Conservation (phyloP, 2,888 invertebrate species). For the Drosophila formosana region DNA sequence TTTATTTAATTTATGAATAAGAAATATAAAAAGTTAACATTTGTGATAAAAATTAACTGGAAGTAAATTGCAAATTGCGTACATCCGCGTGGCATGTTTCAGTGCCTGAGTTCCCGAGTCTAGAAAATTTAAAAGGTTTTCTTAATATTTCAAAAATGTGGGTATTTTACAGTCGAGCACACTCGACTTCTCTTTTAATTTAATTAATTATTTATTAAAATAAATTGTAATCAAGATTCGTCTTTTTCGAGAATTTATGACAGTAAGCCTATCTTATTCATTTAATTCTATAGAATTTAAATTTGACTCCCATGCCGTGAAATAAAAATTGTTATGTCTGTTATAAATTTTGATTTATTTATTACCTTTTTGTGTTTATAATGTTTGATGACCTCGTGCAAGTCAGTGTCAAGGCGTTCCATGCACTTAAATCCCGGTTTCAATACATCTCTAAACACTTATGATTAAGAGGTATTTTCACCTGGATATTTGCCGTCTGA, state of each 20-base stretch:
- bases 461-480: constrained; percentile 59
- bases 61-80: too few relatives aligned
- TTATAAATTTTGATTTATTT: constrained; percentile 4
- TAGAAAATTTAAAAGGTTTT: too few relatives aligned
- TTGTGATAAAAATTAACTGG: too few relatives aligned
- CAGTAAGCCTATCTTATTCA: background rate
- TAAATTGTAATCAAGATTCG: background rate
- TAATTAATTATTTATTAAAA: too few relatives aligned
- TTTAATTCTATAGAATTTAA: background rate
- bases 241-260: background rate
- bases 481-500: constrained; percentile 27
- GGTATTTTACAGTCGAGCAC: too few relatives aligned
- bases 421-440: constrained; percentile 9
- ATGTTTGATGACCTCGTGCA: constrained; percentile 12
- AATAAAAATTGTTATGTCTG: background rate
- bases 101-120: too few relatives aligned
- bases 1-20: too few relatives aligned
- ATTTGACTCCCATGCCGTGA: background rate
- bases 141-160: too few relatives aligned
- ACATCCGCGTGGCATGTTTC: too few relatives aligned
- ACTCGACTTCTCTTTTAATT: too few relatives aligned
- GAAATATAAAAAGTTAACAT: too few relatives aligned
- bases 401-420: constrained; percentile 6
- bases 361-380: background rate
- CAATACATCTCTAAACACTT: constrained; percentile 20